Conservation (phyloP, 1,140 invertebrate genomes). For the Trissolcus basalis region DNA sequence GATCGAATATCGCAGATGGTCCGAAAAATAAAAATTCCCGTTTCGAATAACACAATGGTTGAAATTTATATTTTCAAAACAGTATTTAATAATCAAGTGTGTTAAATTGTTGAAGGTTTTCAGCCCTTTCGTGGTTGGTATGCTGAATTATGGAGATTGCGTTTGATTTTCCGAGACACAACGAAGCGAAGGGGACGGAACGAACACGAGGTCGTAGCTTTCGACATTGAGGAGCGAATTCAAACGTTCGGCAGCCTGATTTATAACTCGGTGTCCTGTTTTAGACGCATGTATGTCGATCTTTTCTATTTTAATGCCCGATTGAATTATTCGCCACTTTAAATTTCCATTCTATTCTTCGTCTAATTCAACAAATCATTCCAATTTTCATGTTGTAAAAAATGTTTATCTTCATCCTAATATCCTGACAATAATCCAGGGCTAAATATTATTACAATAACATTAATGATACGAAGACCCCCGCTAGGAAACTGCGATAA, state of each 20-base stretch:
- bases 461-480: conserved; percentile 51
- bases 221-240: conserved; percentile 50
- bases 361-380: too few species aligned
- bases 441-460: conserved; percentile 46
- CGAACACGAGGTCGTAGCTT: conserved; percentile 20
- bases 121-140: conserved; percentile 50
- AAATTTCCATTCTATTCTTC: conserved; percentile 5
- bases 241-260: conserved; percentile 46
- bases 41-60: conserved; percentile 68
- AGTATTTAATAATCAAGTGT: conserved; percentile 75
- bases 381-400: too few species aligned
- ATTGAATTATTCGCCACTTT: conserved; percentile 25
- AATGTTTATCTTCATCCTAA: too few species aligned
- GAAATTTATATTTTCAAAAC: conserved; percentile 66
- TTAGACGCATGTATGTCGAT: conserved; percentile 42
- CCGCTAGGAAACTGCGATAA: conserved; percentile 53
- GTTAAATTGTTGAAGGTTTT: conserved; percentile 62
- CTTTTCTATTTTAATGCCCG: conserved; percentile 50
- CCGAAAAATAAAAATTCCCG: conserved; percentile 35
- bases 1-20: conserved; percentile 46
- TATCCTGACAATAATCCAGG: conserved; percentile 15
- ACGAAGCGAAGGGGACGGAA: conserved; percentile 19
- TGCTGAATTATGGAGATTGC: conserved; percentile 65
- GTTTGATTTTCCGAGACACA: conserved; percentile 64
- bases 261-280: conserved; percentile 50